Evolutionary conservation across 2,888 invertebrate genomes (phyloP).

Genomic region (Orthosia gothica): DNA sequence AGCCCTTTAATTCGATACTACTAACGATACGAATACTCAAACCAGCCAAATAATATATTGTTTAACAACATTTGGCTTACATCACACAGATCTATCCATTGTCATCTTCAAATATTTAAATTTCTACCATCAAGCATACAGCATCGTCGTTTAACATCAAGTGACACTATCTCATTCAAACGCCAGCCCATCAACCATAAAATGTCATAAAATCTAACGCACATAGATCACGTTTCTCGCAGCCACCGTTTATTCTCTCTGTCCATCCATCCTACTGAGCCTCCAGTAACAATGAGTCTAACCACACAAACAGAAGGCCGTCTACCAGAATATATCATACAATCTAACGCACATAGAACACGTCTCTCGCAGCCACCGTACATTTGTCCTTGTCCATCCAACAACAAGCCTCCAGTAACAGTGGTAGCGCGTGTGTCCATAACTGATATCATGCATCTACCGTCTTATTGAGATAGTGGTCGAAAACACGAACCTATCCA

Average conservation of each 20-base stretch:
- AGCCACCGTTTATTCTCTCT: background rate
- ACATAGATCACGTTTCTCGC: background rate
- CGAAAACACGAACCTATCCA: background rate
- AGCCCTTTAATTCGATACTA: background rate
- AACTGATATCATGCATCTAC: no score
- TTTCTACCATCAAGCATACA: background rate
- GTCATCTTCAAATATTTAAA: background rate
- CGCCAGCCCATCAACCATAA: background rate
- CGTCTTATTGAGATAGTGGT: no score
- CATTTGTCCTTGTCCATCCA: background rate
- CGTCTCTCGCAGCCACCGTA: background rate
- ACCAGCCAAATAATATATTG: conserved; percentile 5
- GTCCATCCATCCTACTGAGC: no score
- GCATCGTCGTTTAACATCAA: background rate
- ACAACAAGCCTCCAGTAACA: no score
- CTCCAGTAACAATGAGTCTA: no score
- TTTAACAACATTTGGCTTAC: background rate
- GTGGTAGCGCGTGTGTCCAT: no score
- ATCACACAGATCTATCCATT: background rate
- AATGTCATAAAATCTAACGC: background rate
- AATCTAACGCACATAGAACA: background rate
- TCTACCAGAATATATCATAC: no score
- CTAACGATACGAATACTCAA: background rate
- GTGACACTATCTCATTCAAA: background rate
- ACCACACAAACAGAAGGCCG: no score